These are phyloP conservation scores for Istiophorus platypterus DNA, from an alignment of 2,113 vertebrate species.

Conservation along the genomic window DNA sequence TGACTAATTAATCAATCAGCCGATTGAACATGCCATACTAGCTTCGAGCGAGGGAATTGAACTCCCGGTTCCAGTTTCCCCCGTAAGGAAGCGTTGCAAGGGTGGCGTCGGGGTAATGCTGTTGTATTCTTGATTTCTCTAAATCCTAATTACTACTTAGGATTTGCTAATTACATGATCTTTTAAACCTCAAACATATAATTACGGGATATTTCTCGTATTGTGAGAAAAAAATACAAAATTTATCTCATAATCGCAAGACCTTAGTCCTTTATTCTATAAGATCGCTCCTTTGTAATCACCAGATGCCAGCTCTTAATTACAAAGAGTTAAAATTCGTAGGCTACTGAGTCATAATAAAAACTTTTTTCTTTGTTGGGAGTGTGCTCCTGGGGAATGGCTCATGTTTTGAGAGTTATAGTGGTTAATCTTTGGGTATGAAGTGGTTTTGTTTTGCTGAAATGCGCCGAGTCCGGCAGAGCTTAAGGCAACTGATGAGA, in stretches of 20 bases:
- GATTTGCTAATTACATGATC: neutral
- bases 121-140: neutral
- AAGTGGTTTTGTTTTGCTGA: constrained; percentile 12
- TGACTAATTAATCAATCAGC: neutral
- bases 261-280: neutral
- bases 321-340: constrained; percentile 19
- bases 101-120: too few species aligned
- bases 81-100: too few species aligned
- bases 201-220: neutral
- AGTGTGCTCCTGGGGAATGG: neutral
- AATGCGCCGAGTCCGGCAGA: neutral
- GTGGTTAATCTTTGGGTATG: constrained; percentile 1
- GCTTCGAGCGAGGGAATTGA: too few species aligned
- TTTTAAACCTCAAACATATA: neutral
- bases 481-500: neutral
- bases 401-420: neutral
- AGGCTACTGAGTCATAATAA: neutral
- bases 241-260: neutral
- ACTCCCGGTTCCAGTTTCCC: too few species aligned
- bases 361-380: constrained; percentile 16
- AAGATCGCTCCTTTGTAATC: neutral
- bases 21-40: neutral
- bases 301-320: constrained; percentile 16
- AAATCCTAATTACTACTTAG: neutral
- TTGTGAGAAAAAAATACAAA: neutral